Base-by-base conservation (phyloP, 2,797 vertebrate species). In the Leontocebus nigricollis region DNA sequence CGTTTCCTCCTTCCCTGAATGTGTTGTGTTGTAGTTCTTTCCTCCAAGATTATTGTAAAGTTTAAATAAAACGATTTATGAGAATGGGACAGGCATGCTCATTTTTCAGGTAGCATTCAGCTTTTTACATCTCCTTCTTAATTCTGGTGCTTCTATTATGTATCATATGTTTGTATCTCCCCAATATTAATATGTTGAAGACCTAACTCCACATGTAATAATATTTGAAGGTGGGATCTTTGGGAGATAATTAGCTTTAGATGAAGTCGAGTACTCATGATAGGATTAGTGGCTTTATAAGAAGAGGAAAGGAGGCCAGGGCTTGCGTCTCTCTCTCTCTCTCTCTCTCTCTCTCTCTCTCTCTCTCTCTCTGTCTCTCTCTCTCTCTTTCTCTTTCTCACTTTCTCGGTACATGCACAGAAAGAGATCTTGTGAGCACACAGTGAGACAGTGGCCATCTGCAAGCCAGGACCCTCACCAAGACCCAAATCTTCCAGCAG, bases 191-290 rank as follows among this genome's bases (percentile, higher is more conserved):
- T 41, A 48, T 20, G 5, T 26, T 39, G 41, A 73, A 64, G 22
- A 17, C 12, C 39, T 87, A 5, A 15, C 9, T 44, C 46, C 0
- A 20, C 4, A 4, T 14, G 13, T 57, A 59, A 61, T 73, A 9
- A 4, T 50, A 41, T 90, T 90, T 90, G 36, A 50, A 76, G 13
- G 17, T 19, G 9, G 50, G 5, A 20, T 15, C 26, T 90, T 88
- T 27, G 8, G 26, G 14, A 83, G 20, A 26, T 57, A 55, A 20
- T 75, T 70, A 70, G 55, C 50, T 72, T 52, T 72, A 26, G 55
- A 48, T 64, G 27, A 19, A 0, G 13, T 41, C 4, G 0, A 30
- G 2, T 20, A 36, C n/a, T 20, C 0, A 4, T 8, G 13, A 57
- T 55, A 12, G 14, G 36, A 91, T 82, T 22, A 46, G 5, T 57